These are phyloP conservation scores for Acestrorhynchus altus DNA, from an alignment of 2,797 vertebrate genomes.

Conservation along the genomic window DNA sequence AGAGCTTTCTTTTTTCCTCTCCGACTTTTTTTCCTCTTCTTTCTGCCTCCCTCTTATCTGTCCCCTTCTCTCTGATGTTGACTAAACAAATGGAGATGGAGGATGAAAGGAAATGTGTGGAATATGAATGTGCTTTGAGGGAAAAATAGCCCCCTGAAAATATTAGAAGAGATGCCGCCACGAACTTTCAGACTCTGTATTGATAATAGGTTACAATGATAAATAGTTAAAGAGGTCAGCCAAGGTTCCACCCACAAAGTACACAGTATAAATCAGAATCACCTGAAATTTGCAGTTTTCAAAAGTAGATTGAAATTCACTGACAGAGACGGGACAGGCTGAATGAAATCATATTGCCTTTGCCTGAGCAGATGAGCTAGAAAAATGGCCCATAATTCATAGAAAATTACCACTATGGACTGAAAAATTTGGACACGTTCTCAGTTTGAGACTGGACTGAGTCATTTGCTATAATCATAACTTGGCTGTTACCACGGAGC, in stretches of 20 bases:
- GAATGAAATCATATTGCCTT: slow-evolving; percentile 1
- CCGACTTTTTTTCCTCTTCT: slow-evolving; percentile 19
- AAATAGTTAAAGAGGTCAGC: slow-evolving; percentile 9
- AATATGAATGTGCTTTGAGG: slow-evolving; percentile 38
- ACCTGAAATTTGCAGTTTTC: not conserved
- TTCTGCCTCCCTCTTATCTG: slow-evolving; percentile 40
- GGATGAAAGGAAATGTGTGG: slow-evolving; percentile 42
- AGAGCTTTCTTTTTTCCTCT: slow-evolving; percentile 28
- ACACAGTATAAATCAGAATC: not conserved
- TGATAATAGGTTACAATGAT: slow-evolving; percentile 10
- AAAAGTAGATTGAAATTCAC: slow-evolving; percentile 20
- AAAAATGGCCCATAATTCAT: not conserved
- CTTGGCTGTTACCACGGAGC: slow-evolving; percentile 14
- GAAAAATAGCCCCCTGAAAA: slow-evolving; percentile 32
- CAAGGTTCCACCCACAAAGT: not conserved
- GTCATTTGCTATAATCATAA: slow-evolving; percentile 20
- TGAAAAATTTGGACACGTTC: slow-evolving; percentile 10
- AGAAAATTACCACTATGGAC: not conserved
- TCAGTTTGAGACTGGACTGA: not conserved
- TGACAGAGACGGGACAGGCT: not conserved
- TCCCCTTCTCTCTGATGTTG: slow-evolving; percentile 48
- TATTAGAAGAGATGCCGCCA: not conserved
- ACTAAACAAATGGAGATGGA: slow-evolving; percentile 46
- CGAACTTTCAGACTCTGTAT: slow-evolving; percentile 8
- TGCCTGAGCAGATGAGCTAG: not conserved